phyloP scores from a whole-genome alignment of 2,888 invertebrate species.

The Eupithecia centaureata region DNA sequence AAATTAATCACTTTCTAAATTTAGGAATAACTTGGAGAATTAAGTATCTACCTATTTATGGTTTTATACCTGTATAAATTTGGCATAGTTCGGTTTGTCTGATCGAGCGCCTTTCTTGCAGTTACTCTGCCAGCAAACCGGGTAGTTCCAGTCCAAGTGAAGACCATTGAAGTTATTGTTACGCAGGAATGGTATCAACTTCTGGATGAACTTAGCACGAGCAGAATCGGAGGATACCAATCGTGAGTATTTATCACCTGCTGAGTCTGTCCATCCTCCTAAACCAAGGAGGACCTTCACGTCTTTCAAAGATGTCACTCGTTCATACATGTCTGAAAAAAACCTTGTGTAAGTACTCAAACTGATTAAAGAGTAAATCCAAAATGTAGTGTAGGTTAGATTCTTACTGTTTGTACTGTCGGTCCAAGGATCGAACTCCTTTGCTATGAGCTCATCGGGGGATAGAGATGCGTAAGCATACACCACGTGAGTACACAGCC shows the following conservation, averaged over 20 bases:
- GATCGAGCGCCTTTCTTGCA: constrained; percentile 91
- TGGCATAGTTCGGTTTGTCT: constrained; percentile 91
- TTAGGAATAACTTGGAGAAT: not conserved
- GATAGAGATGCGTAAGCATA: constrained; percentile 96
- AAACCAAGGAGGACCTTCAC: constrained; percentile 90
- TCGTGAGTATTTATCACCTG: constrained; percentile 93
- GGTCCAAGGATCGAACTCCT: constrained; percentile 94
- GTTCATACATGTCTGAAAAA: constrained; percentile 88
- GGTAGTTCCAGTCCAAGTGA: constrained; percentile 97
- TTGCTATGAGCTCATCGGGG: constrained; percentile 89
- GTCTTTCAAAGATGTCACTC: constrained; percentile 88
- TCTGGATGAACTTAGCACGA: constrained; percentile 88
- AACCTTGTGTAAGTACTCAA: not conserved
- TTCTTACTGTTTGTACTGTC: constrained; percentile 92
- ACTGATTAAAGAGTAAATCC: not conserved
- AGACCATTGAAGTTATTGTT: constrained; percentile 92
- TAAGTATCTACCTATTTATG: not conserved
- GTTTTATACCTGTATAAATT: constrained; percentile 86
- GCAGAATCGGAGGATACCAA: constrained; percentile 87
- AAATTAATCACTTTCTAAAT: not conserved
- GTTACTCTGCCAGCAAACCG: constrained; percentile 96
- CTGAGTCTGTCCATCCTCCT: constrained; percentile 98
- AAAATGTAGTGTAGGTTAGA: not conserved
- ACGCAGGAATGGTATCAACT: constrained; percentile 88
- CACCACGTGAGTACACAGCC: constrained; percentile 93